phyloP scores from a whole-genome alignment of 2,888 invertebrate genomes.

The Chrysodeixis includens region DNA sequence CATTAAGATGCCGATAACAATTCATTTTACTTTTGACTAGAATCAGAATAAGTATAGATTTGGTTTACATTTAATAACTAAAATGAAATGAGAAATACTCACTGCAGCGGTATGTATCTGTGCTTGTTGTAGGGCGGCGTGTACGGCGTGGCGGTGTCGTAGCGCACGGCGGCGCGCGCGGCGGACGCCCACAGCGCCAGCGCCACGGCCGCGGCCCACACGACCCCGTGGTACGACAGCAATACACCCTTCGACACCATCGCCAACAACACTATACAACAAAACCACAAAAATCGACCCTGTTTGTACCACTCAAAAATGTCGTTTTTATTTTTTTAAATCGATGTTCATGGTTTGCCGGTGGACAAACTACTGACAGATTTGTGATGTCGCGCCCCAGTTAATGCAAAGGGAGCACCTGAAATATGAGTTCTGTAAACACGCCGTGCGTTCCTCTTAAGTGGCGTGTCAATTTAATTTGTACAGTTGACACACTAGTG shows the following conservation, averaged over 20 bases:
- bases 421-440: constrained; percentile 83
- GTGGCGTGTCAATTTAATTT: constrained; percentile 84
- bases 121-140: constrained; percentile 76
- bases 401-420: constrained; percentile 78
- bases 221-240: constrained; percentile 75
- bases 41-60: background rate
- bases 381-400: constrained; percentile 71
- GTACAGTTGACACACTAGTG: constrained; percentile 66
- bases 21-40: background rate
- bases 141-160: constrained; percentile 84
- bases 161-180: constrained; percentile 73
- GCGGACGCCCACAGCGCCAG: constrained; percentile 80
- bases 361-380: constrained; percentile 74
- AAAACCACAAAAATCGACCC: constrained; percentile 10
- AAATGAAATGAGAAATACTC: constrained; percentile 62
- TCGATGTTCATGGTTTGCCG: constrained; percentile 69
- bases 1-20: background rate
- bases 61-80: constrained; percentile 5
- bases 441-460: constrained; percentile 71
- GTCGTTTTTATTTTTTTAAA: constrained; percentile 34
- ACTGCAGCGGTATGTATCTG: constrained; percentile 83
- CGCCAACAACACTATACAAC: constrained; percentile 31
- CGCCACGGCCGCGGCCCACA: constrained; percentile 72
- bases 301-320: constrained; percentile 45
- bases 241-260: constrained; percentile 74